Conservation (phyloP, 2,888 invertebrate species). For the Patella depressa region DNA sequence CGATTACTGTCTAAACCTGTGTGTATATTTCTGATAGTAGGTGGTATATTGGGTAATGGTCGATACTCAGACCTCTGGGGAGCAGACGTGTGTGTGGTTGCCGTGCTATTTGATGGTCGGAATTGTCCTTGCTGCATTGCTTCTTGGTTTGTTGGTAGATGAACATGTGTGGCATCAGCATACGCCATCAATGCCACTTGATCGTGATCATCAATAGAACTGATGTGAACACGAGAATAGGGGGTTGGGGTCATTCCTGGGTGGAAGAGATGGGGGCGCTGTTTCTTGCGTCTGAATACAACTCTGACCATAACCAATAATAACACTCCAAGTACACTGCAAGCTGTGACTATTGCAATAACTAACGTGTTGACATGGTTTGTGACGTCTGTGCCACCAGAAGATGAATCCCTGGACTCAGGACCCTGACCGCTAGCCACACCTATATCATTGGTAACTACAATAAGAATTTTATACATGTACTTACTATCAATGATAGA, state of each 20-base stretch:
- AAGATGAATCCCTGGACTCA: slow-evolving; percentile 17
- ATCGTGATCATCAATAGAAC: slow-evolving; percentile 69
- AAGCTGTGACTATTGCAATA: slow-evolving; percentile 69
- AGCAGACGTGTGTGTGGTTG: slow-evolving; percentile 23
- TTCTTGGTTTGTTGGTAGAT: slow-evolving; percentile 75
- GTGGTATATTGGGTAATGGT: slow-evolving; percentile 62
- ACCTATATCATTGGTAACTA: too few species aligned
- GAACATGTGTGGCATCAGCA: slow-evolving; percentile 73
- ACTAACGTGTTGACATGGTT: slow-evolving; percentile 62
- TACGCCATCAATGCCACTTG: slow-evolving; percentile 75
- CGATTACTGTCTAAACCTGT: slow-evolving; percentile 46
- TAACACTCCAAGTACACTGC: slow-evolving; percentile 67
- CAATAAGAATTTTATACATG: too few species aligned
- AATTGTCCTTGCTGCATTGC: slow-evolving; percentile 65
- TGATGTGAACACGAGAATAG: slow-evolving; percentile 69
- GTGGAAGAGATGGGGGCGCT: slow-evolving; percentile 46
- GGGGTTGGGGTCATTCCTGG: slow-evolving; percentile 47
- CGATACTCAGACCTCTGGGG: slow-evolving; percentile 59
- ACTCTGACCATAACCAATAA: slow-evolving; percentile 67
- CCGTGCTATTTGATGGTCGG: neutral
- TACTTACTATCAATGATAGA: too few species aligned
- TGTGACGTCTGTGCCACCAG: slow-evolving; percentile 29
- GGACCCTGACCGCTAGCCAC: too few species aligned
- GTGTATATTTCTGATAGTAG: slow-evolving; percentile 43
- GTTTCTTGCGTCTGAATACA: slow-evolving; percentile 60